Evolutionary conservation across 2,113 vertebrate species (phyloP), one percentile per base, ranked within the genome.

Genomic region (Riparia riparia): DNA sequence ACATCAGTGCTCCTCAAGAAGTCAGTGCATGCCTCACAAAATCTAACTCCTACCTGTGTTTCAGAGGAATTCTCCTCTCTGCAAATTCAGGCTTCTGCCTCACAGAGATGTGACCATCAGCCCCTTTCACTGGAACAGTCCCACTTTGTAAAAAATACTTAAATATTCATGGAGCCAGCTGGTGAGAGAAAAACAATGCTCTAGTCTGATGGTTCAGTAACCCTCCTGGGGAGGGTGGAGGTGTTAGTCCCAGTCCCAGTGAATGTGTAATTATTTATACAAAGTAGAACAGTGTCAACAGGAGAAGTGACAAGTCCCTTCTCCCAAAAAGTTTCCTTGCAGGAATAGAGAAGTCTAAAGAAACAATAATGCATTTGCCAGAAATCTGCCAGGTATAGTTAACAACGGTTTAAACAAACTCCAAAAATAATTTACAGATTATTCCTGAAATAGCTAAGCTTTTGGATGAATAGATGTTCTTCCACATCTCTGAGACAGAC

Each of bases 391-490:
- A 90, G 56, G 56, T 90, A 85, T 50, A 89, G 92, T 81, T 92
- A 92, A 95, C 87, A 97, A 94, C 68, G 9, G 76, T 83, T 96
- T 94, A 95, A 96, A 86, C 66, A 96, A 90, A 78, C 93, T 92
- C 88, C 66, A 74, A 90, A 93, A 93, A 95, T 92, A 96, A 93
- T 88, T 95, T 90, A 92, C 82, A 88, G 85, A 97, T 93, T 92
- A 90, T 78, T 96, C 95, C 93, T 94, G 88, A 95, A 96, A 96
- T 96, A 96, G 92, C 88, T 78, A 83, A 80, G 56, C 31, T 92
- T 91, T 86, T 90, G 74, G 66, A 94, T 93, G 79, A 96, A 86
- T 83, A 88, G 68, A 64, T 91, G 63, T 88, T 95, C 95, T 96
- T 95, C 95, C 90, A 94, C 85, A 66, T 92, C 74, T 96, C 92